phyloP scores from a whole-genome alignment of 2,797 vertebrate species.

The Ptychadena robeensis region DNA sequence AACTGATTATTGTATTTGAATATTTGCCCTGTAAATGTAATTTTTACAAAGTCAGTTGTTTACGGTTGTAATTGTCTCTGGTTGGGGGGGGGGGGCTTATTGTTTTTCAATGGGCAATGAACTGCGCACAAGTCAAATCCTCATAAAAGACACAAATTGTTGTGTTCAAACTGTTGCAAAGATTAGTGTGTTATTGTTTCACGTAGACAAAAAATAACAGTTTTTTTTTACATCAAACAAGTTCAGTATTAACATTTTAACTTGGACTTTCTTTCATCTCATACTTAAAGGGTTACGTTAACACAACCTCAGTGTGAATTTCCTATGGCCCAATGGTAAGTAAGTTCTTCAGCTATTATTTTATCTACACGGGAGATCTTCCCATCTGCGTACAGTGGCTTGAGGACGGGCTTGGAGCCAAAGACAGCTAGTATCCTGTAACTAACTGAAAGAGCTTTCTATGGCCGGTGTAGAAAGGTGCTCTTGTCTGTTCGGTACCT shows the following conservation, averaged over 20 bases:
- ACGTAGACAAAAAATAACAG: neutral
- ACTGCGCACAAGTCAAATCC: too few species aligned
- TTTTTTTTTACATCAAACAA: neutral
- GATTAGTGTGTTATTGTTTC: neutral
- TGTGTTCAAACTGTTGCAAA: too few species aligned
- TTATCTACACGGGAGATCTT: constrained; percentile 48
- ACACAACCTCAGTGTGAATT: neutral
- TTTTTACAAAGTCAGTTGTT: too few species aligned
- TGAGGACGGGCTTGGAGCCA: constrained; percentile 16
- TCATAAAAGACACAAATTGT: too few species aligned
- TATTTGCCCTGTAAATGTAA: too few species aligned
- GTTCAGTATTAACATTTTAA: neutral
- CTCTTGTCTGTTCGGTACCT: constrained; percentile 36
- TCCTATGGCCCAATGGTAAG: constrained; percentile 17
- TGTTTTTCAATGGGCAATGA: too few species aligned
- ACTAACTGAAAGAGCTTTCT: constrained; percentile 11
- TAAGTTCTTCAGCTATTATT: constrained; percentile 33
- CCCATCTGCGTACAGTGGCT: constrained; percentile 21
- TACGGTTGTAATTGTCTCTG: too few species aligned
- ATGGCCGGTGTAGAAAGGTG: constrained; percentile 8
- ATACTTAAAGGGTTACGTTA: neutral
- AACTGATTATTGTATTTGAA: too few species aligned
- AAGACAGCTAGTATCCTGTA: constrained; percentile 14
- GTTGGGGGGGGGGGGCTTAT: too few species aligned
- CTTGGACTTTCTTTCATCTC: neutral